Evolutionary conservation across 2,113 vertebrate species (phyloP).

Genomic region (Apodemus speciosus): DNA sequence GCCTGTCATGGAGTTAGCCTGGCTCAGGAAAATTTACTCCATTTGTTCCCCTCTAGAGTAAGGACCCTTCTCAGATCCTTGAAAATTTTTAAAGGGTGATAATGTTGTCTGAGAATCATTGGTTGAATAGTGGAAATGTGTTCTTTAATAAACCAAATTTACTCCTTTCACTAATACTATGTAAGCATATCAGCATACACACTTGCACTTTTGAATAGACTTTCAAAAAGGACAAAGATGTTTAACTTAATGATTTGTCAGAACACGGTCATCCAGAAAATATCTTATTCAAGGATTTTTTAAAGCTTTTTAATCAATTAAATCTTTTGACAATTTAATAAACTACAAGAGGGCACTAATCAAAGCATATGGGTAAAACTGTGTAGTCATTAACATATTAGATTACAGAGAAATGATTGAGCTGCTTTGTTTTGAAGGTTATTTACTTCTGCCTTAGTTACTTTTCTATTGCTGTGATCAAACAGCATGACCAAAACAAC

Average conservation of each 20-base stretch:
- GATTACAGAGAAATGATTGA: not conserved
- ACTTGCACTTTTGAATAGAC: not conserved
- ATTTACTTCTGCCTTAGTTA: not conserved
- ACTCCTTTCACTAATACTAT: not conserved
- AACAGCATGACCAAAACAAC: not conserved
- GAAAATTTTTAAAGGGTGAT: too few relatives aligned
- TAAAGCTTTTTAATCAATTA: not conserved
- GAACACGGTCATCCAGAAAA: not conserved
- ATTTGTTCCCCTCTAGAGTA: too few relatives aligned
- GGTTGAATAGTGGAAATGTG: too few relatives aligned
- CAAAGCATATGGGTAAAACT: conserved; percentile 17
- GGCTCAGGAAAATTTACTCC: too few relatives aligned
- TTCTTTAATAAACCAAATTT: too few relatives aligned
- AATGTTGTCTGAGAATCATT: too few relatives aligned
- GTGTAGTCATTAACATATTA: not conserved
- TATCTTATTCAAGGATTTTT: not conserved
- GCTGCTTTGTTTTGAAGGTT: not conserved
- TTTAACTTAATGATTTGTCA: not conserved
- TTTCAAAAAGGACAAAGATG: not conserved
- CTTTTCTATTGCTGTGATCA: not conserved
- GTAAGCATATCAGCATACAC: not conserved
- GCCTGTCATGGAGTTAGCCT: too few relatives aligned
- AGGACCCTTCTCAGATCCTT: too few relatives aligned
- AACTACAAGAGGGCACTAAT: not conserved
- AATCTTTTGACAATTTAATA: not conserved